These are phyloP conservation scores for Pachymerium ferrugineum DNA, from an alignment of 2,888 invertebrate species.

Conservation along the genomic window DNA sequence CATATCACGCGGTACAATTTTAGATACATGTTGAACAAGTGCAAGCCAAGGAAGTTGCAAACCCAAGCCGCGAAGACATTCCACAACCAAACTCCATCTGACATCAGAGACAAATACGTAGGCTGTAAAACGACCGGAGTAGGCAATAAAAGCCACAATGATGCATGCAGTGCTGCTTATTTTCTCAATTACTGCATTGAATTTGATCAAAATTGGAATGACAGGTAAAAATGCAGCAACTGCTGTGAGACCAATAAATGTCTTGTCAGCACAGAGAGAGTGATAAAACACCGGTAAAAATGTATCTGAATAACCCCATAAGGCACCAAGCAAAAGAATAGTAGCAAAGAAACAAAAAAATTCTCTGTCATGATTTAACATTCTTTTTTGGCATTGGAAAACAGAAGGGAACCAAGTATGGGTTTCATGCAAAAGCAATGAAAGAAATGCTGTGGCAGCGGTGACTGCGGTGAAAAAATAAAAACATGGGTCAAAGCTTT, in stretches of 20 bases:
- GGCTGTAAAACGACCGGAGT: background rate
- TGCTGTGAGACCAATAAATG: background rate
- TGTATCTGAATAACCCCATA: constrained; percentile 74
- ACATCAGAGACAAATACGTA: constrained; percentile 14
- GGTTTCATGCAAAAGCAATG: background rate
- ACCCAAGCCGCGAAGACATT: background rate
- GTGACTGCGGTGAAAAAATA: background rate
- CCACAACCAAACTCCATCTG: constrained; percentile 9
- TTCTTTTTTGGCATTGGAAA: background rate
- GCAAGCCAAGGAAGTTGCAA: background rate
- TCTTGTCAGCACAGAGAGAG: constrained; percentile 12
- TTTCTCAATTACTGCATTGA: background rate
- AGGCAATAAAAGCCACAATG: background rate
- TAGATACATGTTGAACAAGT: background rate
- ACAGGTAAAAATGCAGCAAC: background rate
- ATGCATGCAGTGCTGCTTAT: background rate
- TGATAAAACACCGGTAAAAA: constrained; percentile 62
- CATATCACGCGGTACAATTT: background rate
- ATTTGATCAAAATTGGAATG: background rate
- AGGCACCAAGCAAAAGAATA: constrained; percentile 64
- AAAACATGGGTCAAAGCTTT: background rate
- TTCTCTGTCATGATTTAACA: background rate
- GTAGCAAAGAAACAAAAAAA: constrained; percentile 57
- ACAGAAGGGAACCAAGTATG: background rate
- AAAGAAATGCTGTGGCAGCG: background rate